Evolutionary conservation across 2,113 vertebrate species (phyloP), one percentile per base, ranked within the genome.

Genomic region (Epinephelus fuscoguttatus): DNA sequence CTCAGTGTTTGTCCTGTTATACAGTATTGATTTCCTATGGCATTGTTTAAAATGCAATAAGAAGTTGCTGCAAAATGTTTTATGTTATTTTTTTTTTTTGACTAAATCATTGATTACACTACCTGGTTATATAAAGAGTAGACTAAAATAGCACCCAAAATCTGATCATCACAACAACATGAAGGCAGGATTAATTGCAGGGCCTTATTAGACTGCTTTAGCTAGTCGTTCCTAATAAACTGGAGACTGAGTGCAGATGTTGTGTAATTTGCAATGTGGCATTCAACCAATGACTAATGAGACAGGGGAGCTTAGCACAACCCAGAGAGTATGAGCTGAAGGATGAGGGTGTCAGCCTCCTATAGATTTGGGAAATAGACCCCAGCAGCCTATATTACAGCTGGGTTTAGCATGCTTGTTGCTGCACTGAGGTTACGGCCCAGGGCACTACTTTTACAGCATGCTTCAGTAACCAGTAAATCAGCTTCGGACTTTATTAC

Each of bases 381-480:
- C 25, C 27, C 27, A 68, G 64, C 61, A 25, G 25, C 47, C 25
- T 6, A 11, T 25, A 66, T 56, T 59, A 66, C 69, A 52, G 33
- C 73, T 18, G 66, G 30, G 80, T 68, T 61, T 71, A 21, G 69
- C 68, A 53, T 67, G 76, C 60, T 73, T 75, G 60, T 66, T 63
- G 70, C 53, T 63, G 72, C 45, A 45, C 55, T 40, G 68, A 75
- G 62, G 49, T 69, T 40, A 30, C 19, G 59, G 70, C 75, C 37
- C 61, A 50, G 40, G 52, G 53, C 66, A 25, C 0, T 53, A 21
- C 45, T 76, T 82, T 74, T 69, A 21, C 33, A 70, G 62, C 55
- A 55, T 62, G 45, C 61, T 60, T 53, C 70, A 55, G 19, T 83
- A 47, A 73, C 66, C 21, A 53, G 70, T 40, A 42, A 84, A 86